A percentile compares a stretch with the other conserved stretches of the same genome.
Conservation (phyloP, 2,888 invertebrate species). For the Onchidella celtica region DNA sequence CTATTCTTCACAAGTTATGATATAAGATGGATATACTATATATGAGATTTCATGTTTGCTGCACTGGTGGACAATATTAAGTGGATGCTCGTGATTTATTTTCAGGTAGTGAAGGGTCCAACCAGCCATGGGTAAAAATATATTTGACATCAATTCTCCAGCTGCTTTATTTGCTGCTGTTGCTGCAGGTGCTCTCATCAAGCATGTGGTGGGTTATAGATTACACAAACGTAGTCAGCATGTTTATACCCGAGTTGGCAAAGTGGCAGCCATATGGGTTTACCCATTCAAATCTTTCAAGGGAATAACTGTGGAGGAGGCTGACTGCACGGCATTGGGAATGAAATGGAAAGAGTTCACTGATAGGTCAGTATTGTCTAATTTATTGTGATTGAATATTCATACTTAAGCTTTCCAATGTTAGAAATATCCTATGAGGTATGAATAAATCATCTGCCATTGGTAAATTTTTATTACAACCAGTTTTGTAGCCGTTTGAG, state of each 20-base stretch:
- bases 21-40: too few species aligned
- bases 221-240: conserved; percentile 23
- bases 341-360: conserved; percentile 58
- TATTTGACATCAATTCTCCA: conserved; percentile 41
- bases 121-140: background rate
- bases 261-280: conserved; percentile 61
- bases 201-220: conserved; percentile 46
- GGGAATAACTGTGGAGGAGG: conserved; percentile 57
- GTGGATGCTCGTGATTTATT: too few species aligned
- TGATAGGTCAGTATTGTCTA: conserved; percentile 72
- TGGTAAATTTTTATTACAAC: too few species aligned
- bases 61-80: too few species aligned
- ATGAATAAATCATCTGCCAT: too few species aligned
- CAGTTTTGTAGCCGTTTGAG: too few species aligned
- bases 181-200: conserved; percentile 52
- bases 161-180: conserved; percentile 53
- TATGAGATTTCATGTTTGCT: too few species aligned
- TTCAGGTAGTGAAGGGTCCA: too few species aligned
- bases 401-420: background rate
- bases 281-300: conserved; percentile 70
- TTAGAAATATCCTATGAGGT: too few species aligned
- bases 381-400: background rate
- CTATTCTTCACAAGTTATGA: too few species aligned
- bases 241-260: conserved; percentile 58
- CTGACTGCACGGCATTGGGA: conserved; percentile 57